Evolutionary conservation across 2,888 invertebrate genomes (phyloP), one percentile per base, ranked within the genome.

Genomic region (Elegia similella): DNA sequence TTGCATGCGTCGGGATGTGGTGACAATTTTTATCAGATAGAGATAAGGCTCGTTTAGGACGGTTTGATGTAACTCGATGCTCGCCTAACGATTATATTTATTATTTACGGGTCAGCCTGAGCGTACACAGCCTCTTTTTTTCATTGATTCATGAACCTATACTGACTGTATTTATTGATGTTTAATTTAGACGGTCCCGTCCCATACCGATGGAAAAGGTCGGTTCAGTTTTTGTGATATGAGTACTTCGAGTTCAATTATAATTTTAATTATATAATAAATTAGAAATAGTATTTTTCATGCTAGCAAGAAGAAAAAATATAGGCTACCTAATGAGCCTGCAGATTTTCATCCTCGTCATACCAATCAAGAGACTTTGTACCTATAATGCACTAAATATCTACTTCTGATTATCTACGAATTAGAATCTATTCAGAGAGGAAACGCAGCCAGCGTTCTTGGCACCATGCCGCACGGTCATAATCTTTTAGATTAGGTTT

Each of bases 21-120:
- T 76, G 83, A 86, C 86, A 83, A 84, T 86, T 81, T 85, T 85
- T 80, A 82, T 82, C 75, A 82, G 87, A 88, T 87, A 81, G 72
- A 84, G 90, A 88, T 88, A 89, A 88, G 79, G 69, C 72, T 77
- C 75, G 56, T 80, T 81, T 84, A 85, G 79, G 85, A 78, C 79
- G 74, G 78, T 81, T 84, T 81, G 77, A 80, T 82, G 88, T 88
- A 86, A 89, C 80, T 83, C 79, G 84, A 88, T 79, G 78, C 82
- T 77, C 10, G 5, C 73, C 73, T 73, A 70, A 66, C 65, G 70
- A 73, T 72, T 75, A 81, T 76, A 79, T 76, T 79, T 82, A 85
- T 85, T 82, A 82, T 88, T 84, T 86, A 87, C 84, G 69, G 48
- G 12, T 29, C 6, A 0, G 3, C 34, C 8, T 34, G n/a, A 32